Conservation (phyloP, 2,888 invertebrate genomes). For the Pseudococcus longispinus region DNA sequence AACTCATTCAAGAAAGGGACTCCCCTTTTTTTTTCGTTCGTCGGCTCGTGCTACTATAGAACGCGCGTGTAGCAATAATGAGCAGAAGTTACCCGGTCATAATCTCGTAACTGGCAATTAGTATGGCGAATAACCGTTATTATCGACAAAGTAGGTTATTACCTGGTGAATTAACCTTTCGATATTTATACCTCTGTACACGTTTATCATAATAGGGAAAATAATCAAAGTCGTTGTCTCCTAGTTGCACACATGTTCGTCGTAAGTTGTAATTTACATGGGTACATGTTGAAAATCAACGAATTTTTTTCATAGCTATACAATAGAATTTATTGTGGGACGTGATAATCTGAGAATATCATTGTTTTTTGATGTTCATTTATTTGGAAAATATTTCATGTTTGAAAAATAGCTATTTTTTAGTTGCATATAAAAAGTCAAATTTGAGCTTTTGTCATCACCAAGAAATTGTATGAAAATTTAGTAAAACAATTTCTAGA, state of each 20-base stretch:
- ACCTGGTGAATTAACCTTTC: constrained; percentile 17
- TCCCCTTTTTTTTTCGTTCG: not conserved
- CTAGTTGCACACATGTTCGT: not conserved
- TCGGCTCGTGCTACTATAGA: not conserved
- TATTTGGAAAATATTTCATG: not conserved
- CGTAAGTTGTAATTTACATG: not conserved
- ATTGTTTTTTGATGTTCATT: not conserved
- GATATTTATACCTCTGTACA: not conserved
- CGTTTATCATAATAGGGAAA: not conserved
- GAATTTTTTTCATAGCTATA: not conserved
- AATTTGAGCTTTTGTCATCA: not conserved
- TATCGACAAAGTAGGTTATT: constrained; percentile 22
- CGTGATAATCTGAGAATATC: not conserved
- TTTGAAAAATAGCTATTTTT: not conserved
- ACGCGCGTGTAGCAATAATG: constrained; percentile 17
- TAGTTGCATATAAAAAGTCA: not conserved
- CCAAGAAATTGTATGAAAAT: no score
- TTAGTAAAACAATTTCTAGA: no score
- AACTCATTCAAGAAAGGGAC: constrained; percentile 13
- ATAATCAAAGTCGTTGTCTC: constrained; percentile 24
- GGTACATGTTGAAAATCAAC: not conserved
- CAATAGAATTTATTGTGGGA: no score
- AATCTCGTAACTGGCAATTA: constrained; percentile 23
- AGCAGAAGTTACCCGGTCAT: constrained; percentile 9
- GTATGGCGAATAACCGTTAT: not conserved